phyloP scores from a whole-genome alignment of 2,113 vertebrate species.

The Pachyramphus minor region DNA sequence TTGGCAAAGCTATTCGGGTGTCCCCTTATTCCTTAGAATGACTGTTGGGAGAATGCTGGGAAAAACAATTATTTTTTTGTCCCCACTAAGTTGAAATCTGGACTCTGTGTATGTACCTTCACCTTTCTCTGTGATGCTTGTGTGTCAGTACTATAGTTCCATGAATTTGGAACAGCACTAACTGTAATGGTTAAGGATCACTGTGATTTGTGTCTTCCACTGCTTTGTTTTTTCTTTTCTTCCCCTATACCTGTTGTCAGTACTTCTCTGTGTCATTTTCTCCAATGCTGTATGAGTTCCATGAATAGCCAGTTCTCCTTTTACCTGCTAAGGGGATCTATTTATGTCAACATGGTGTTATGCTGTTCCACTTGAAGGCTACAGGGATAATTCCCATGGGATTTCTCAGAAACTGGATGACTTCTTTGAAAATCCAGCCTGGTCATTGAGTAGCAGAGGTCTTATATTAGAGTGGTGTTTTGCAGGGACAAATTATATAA shows the following conservation, averaged over 20 bases:
- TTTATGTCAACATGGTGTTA: background rate
- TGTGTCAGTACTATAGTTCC: background rate
- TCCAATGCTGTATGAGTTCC: rapidly evolving
- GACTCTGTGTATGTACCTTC: background rate
- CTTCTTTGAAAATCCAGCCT: background rate
- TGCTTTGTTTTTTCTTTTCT: background rate
- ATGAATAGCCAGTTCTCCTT: background rate
- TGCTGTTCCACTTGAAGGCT: background rate
- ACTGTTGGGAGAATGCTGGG: background rate
- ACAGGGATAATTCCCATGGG: background rate
- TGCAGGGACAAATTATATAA: background rate
- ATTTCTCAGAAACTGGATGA: background rate
- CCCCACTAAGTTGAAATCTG: background rate
- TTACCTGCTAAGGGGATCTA: background rate
- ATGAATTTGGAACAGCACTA: background rate
- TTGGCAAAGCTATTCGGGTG: background rate
- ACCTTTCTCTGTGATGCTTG: background rate
- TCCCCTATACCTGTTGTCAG: background rate
- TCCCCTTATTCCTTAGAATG: background rate
- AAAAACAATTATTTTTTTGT: background rate
- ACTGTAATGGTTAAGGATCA: background rate
- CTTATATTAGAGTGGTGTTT: background rate
- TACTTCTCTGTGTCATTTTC: background rate
- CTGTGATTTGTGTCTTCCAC: background rate
- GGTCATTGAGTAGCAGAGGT: background rate